A percentile compares a stretch with the other conserved stretches of the same genome.
Evolutionary conservation across 2,113 vertebrate species (phyloP).

Genomic region (Xenopus borealis): DNA sequence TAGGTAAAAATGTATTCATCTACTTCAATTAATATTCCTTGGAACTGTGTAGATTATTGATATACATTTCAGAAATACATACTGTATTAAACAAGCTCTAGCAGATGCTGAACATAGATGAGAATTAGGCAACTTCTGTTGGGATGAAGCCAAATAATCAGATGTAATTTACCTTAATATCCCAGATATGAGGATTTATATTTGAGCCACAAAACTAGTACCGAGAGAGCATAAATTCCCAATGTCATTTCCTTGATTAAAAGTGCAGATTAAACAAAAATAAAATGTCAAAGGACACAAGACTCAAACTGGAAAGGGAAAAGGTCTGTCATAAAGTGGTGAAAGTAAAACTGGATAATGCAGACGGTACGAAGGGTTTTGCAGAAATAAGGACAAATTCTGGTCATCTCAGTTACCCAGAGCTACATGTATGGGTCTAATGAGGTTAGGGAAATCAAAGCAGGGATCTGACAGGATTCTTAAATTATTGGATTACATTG

Average conservation of each 20-base stretch:
- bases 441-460: too few species aligned
- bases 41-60: neutral
- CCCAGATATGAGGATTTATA: slow-evolving; percentile 53
- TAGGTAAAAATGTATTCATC: too few species aligned
- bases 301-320: slow-evolving; percentile 6
- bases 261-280: slow-evolving; percentile 37
- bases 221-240: slow-evolving; percentile 32
- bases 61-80: neutral
- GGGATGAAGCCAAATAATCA: slow-evolving; percentile 53
- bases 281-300: slow-evolving; percentile 34
- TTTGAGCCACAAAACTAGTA: slow-evolving; percentile 47
- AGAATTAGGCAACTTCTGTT: slow-evolving; percentile 52
- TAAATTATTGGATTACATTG: too few species aligned
- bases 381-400: too few species aligned
- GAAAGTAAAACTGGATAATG: too few species aligned
- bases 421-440: too few species aligned
- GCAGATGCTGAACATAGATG: slow-evolving; percentile 49
- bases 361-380: too few species aligned
- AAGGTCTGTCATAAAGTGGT: neutral
- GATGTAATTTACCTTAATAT: slow-evolving; percentile 52
- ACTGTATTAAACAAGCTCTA: neutral
- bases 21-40: too few species aligned
- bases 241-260: slow-evolving; percentile 46
- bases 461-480: too few species aligned
- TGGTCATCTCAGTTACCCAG: too few species aligned